Evolutionary conservation across 1,140 invertebrate species (phyloP), one percentile per base, ranked within the genome.

Genomic region (Babylonia areolata): DNA sequence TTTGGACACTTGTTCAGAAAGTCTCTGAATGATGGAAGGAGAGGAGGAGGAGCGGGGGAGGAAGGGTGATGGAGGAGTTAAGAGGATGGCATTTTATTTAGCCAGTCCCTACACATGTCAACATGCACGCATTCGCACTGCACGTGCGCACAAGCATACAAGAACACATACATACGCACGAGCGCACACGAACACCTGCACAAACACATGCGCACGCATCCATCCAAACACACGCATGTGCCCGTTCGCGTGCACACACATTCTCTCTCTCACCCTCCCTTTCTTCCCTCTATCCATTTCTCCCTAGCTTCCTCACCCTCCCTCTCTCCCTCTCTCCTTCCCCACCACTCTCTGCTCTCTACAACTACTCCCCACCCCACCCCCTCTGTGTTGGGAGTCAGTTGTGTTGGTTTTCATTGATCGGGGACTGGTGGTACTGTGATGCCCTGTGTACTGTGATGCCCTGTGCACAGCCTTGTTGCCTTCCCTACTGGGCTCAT

Each of bases 131-230:
- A 77, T 23, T 0, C 73, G 37, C 73, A 37, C 73, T 35, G 31
- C 73, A 77, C 37, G 5, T 33, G 37, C 73, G 5, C 73, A 77
- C 73, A 37, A n/a, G 37, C 73, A 77, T 33, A 77, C 73, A 77
- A n/a, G n/a, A n/a, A 77, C 73, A 37, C 73, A 77, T 5, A 77
- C 15, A 37, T 33, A 77, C 73, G 5, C 73, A 77, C 73, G 5
- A n/a, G 5, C 37, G 37, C 73, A 35, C 73, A 77, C 73, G 31
- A 0, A 77, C 73, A 35, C 37, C 33, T 33, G 5, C 15, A 77
- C 73, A 37, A n/a, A 77, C 73, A 37, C 73, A 77, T 33, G 5
- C 46, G 6, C 58, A 31, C 58, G 58, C 20, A n/a, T 20, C 6
- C n/a, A 20, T 23, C 3, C 17, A 31, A 5, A 75, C 33, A 35